These are phyloP conservation scores for Actenoides hombroni DNA, from an alignment of 2,113 vertebrate genomes.

Conservation along the genomic window DNA sequence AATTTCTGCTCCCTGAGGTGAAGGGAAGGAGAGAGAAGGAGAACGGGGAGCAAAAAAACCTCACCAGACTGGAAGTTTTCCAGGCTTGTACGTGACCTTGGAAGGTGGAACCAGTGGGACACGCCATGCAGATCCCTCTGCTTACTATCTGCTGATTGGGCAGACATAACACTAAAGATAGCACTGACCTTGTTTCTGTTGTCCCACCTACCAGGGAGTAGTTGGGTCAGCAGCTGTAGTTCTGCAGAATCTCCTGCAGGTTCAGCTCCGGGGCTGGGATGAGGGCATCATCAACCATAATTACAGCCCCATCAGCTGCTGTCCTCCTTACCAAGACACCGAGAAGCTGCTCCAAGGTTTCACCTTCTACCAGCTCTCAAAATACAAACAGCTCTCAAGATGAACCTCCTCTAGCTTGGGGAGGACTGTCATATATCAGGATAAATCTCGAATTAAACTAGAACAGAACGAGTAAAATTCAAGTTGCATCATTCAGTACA, in stretches of 20 bases:
- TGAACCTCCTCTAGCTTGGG: background rate
- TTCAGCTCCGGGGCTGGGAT: background rate
- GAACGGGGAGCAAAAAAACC: background rate
- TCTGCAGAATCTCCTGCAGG: background rate
- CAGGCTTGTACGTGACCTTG: background rate
- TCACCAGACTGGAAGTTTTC: background rate
- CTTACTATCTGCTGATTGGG: background rate
- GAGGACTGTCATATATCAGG: background rate
- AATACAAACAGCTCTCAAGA: background rate
- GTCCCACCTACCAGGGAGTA: background rate
- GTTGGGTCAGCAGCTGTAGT: background rate
- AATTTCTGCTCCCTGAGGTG: background rate
- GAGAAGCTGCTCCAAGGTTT: background rate
- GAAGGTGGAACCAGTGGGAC: background rate
- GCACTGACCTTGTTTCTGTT: background rate
- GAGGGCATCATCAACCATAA: background rate
- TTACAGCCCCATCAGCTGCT: background rate
- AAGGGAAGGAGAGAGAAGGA: background rate
- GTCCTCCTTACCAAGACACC: background rate
- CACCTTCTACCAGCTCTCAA: background rate
- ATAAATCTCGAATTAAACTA: background rate
- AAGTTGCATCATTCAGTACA: background rate
- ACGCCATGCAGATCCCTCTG: background rate
- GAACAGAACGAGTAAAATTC: background rate
- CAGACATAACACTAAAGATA: background rate